Evolutionary conservation across 2,888 invertebrate genomes (phyloP).

Genomic region (Colostygia pectinataria): DNA sequence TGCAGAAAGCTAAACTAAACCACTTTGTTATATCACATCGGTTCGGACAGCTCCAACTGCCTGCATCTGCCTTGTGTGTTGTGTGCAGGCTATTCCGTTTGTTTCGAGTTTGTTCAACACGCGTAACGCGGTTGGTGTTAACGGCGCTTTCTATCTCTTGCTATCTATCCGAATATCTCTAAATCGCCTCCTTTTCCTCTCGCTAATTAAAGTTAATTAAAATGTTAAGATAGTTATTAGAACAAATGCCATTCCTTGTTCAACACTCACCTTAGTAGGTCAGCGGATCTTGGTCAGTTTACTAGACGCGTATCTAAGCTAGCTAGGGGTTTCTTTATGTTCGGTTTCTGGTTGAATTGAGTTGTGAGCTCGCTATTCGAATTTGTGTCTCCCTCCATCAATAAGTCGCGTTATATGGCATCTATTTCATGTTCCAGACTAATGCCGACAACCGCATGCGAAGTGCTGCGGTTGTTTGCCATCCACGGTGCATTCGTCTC

Average conservation of each 20-base stretch:
- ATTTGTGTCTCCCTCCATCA: slow-evolving; percentile 41
- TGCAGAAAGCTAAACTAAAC: not conserved
- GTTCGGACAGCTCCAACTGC: slow-evolving; percentile 15
- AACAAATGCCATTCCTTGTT: slow-evolving; percentile 55
- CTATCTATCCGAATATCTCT: slow-evolving; percentile 56
- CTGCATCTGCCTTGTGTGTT: slow-evolving; percentile 21
- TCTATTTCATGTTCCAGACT: slow-evolving; percentile 52
- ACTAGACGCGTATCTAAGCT: slow-evolving; percentile 25
- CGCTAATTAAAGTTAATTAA: slow-evolving; percentile 57
- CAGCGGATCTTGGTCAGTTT: slow-evolving; percentile 38
- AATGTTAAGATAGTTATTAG: slow-evolving; percentile 60
- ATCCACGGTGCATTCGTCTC: slow-evolving; percentile 60
- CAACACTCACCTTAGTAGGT: slow-evolving; percentile 50
- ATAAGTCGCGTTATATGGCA: slow-evolving; percentile 51
- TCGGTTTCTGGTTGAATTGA: slow-evolving; percentile 35
- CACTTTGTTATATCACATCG: slow-evolving; percentile 1
- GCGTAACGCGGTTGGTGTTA: slow-evolving; percentile 76
- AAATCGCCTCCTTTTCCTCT: slow-evolving; percentile 62
- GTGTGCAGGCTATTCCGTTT: slow-evolving; percentile 52
- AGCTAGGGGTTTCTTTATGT: slow-evolving; percentile 33
- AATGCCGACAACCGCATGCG: slow-evolving; percentile 60
- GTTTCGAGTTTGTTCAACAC: slow-evolving; percentile 59
- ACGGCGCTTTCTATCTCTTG: slow-evolving; percentile 73
- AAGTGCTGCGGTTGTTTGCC: slow-evolving; percentile 57
- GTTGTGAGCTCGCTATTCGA: slow-evolving; percentile 31